These are phyloP conservation scores for Noctua janthina DNA, from an alignment of 2,888 invertebrate species.

Conservation along the genomic window DNA sequence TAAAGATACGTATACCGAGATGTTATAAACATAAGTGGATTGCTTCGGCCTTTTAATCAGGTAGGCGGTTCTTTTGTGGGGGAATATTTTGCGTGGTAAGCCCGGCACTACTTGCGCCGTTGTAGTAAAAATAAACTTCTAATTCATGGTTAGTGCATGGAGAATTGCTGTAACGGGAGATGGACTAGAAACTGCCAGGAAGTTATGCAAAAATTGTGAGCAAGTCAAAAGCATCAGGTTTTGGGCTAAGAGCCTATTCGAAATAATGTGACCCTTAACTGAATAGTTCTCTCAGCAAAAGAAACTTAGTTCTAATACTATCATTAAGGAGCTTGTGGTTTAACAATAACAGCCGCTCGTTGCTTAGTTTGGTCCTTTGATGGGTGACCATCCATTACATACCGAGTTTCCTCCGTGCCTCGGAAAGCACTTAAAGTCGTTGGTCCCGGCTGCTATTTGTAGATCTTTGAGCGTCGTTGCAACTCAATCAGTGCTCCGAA, in stretches of 20 bases:
- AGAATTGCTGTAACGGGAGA: neutral
- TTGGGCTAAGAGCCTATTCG: neutral
- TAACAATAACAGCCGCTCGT: too few relatives aligned
- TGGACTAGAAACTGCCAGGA: slow-evolving; percentile 1
- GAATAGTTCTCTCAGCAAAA: neutral
- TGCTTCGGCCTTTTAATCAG: slow-evolving; percentile 61
- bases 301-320: neutral
- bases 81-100: neutral
- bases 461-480: too few relatives aligned
- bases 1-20: slow-evolving; percentile 52
- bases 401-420: too few relatives aligned
- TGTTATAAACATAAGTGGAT: slow-evolving; percentile 64
- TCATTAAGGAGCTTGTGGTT: too few relatives aligned
- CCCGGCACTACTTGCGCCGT: slow-evolving; percentile 27
- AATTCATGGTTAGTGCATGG: slow-evolving; percentile 28
- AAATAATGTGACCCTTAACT: neutral
- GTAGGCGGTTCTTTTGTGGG: slow-evolving; percentile 37
- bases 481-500: too few relatives aligned
- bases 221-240: neutral
- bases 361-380: too few relatives aligned
- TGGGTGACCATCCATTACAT: too few relatives aligned
- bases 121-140: slow-evolving; percentile 46
- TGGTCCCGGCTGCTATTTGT: too few relatives aligned
- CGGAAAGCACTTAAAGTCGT: too few relatives aligned
- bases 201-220: slow-evolving; percentile 5